These are phyloP conservation scores for Drosophila tripunctata DNA, from an alignment of 2,888 invertebrate species.

Conservation along the genomic window DNA sequence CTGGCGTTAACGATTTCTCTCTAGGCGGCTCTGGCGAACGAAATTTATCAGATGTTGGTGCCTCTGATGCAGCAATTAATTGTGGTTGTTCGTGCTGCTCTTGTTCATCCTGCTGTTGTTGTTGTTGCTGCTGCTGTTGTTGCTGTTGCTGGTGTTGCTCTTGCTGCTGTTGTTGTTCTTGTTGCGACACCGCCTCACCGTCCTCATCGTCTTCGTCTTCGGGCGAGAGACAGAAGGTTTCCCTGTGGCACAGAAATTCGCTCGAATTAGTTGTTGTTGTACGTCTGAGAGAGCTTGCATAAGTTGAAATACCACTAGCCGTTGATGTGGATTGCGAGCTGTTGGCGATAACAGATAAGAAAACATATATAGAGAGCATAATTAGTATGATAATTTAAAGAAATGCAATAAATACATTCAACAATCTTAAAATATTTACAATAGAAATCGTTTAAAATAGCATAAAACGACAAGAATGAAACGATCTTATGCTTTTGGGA, in stretches of 20 bases:
- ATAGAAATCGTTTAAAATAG: conserved; percentile 14
- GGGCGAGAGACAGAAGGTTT: conserved; percentile 83
- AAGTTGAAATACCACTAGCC: conserved; percentile 84
- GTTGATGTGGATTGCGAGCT: conserved; percentile 84
- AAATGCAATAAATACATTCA: background rate
- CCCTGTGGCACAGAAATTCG: conserved; percentile 84
- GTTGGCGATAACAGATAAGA: conserved; percentile 26
- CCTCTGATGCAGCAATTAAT: conserved; percentile 35
- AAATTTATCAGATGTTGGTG: conserved; percentile 41
- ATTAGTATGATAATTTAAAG: background rate
- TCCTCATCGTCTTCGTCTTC: conserved; percentile 77
- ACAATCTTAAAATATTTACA: conserved; percentile 6
- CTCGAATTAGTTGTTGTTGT: conserved; percentile 84
- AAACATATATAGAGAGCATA: background rate
- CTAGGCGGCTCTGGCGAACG: conserved; percentile 51
- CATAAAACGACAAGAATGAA: conserved; percentile 1
- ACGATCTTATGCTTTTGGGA: background rate
- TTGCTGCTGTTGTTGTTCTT: conserved; percentile 31
- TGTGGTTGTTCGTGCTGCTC: conserved; percentile 35
- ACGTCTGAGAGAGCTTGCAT: conserved; percentile 83
- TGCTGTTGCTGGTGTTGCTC: conserved; percentile 33
- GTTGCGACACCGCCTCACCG: conserved; percentile 48
- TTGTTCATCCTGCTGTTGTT: conserved; percentile 30
- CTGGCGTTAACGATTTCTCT: conserved; percentile 56
- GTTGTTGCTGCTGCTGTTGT: conserved; percentile 17